These are phyloP conservation scores for Natrix natrix DNA, from an alignment of 2,797 vertebrate species.

Conservation along the genomic window DNA sequence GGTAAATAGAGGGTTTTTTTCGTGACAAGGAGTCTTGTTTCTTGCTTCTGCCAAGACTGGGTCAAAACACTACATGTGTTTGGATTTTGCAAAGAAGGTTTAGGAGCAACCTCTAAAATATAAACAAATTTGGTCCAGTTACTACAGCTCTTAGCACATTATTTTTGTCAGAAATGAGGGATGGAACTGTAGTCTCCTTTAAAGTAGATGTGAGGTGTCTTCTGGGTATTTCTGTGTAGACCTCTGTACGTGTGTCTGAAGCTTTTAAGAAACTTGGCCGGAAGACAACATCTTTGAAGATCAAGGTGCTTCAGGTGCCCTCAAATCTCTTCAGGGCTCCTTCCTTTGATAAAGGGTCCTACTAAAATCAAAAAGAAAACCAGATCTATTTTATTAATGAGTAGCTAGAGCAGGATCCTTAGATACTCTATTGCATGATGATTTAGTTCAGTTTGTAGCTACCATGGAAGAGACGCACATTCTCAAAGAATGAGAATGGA, in stretches of 20 bases:
- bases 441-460: neutral
- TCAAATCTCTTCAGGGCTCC: neutral
- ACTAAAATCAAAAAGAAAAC: neutral
- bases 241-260: accelerated
- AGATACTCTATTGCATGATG: neutral
- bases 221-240: accelerated
- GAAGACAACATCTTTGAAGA: neutral
- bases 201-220: neutral
- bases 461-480: neutral
- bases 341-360: neutral
- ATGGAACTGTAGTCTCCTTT: neutral
- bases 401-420: neutral
- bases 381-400: neutral
- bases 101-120: neutral
- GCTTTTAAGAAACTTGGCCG: constrained; percentile 10
- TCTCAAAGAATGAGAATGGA: neutral
- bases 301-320: neutral
- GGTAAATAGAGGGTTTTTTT: no score
- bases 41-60: no score
- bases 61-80: neutral
- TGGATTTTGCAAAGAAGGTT: neutral
- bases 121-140: neutral
- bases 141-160: neutral
- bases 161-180: constrained; percentile 9
- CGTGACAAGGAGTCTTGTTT: no score